These are phyloP conservation scores for Orchesella flavescens DNA, from an alignment of 2,888 invertebrate species.

Conservation along the genomic window DNA sequence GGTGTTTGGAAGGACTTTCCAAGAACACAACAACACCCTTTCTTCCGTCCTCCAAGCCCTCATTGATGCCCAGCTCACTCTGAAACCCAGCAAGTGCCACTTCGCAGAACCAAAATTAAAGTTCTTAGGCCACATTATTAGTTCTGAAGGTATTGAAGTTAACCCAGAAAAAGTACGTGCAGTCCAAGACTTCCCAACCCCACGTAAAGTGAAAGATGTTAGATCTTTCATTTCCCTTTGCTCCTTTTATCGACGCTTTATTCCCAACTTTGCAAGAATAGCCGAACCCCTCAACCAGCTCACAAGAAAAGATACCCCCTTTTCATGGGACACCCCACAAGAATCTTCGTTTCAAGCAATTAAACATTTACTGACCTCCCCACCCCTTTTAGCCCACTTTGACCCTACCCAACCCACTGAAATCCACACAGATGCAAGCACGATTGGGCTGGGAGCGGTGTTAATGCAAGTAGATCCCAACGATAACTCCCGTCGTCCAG, in stretches of 20 bases:
- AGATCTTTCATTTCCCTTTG: not conserved
- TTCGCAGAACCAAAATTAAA: not conserved
- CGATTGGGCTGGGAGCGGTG: not conserved
- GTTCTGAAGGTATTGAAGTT: slow-evolving; percentile 7
- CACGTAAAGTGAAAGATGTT: not conserved
- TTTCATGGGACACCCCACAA: not conserved
- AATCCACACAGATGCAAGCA: slow-evolving; percentile 1
- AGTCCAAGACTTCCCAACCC: not conserved
- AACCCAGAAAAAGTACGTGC: not conserved
- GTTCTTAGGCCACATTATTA: slow-evolving; percentile 19
- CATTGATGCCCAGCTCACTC: not conserved
- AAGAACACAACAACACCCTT: not conserved
- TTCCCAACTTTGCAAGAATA: not conserved
- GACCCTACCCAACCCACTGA: not conserved
- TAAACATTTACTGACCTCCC: not conserved
- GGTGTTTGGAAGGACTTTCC: not conserved
- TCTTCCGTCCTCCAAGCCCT: slow-evolving; percentile 71
- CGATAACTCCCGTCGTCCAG: not conserved
- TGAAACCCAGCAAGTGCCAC: slow-evolving; percentile 8
- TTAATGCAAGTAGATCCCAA: not conserved
- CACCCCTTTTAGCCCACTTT: slow-evolving; percentile 6
- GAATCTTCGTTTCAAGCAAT: not conserved
- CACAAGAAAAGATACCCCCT: not conserved
- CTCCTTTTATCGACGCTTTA: not conserved
- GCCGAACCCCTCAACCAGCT: not conserved